Evolutionary conservation across 2,797 vertebrate species (phyloP).

Genomic region (Melanotaenia boesemani): DNA sequence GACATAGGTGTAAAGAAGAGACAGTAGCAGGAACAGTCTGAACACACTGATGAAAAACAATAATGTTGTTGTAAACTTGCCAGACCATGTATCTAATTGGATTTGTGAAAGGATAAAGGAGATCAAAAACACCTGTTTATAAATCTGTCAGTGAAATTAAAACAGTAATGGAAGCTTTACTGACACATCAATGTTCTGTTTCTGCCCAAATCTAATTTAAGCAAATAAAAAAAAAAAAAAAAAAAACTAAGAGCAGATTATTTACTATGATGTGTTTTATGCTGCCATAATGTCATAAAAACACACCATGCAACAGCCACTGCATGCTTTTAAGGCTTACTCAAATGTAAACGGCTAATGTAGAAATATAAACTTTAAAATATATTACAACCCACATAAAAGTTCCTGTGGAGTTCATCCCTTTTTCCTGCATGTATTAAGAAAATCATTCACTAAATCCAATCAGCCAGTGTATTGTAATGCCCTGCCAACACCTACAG

Average conservation of each 20-base stretch:
- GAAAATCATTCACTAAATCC: slow-evolving; percentile 17
- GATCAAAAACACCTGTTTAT: slow-evolving; percentile 77
- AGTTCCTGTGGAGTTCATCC: neutral
- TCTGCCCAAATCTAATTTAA: slow-evolving; percentile 70
- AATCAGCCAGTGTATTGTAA: slow-evolving; percentile 19
- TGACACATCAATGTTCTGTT: slow-evolving; percentile 79
- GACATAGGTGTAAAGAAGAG: slow-evolving; percentile 7
- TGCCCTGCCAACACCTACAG: slow-evolving; percentile 33
- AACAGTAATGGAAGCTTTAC: slow-evolving; percentile 71
- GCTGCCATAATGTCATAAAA: slow-evolving; percentile 55
- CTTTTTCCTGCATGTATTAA: slow-evolving; percentile 16
- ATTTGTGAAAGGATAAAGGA: slow-evolving; percentile 73
- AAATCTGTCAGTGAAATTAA: slow-evolving; percentile 76
- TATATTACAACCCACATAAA: neutral
- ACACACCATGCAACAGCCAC: slow-evolving; percentile 39
- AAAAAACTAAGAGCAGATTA: slow-evolving; percentile 54
- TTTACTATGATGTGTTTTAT: slow-evolving; percentile 72
- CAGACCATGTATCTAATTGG: slow-evolving; percentile 74
- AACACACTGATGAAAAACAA: slow-evolving; percentile 26
- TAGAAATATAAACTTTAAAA: neutral
- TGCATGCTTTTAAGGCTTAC: slow-evolving; percentile 19
- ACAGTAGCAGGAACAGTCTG: neutral
- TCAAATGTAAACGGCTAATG: neutral
- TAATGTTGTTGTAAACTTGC: slow-evolving; percentile 35
- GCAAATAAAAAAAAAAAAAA: slow-evolving; percentile 49